Evolutionary conservation across 2,797 vertebrate species (phyloP), one percentile per base, ranked within the genome.

Genomic region (Moxostoma hubbsi): DNA sequence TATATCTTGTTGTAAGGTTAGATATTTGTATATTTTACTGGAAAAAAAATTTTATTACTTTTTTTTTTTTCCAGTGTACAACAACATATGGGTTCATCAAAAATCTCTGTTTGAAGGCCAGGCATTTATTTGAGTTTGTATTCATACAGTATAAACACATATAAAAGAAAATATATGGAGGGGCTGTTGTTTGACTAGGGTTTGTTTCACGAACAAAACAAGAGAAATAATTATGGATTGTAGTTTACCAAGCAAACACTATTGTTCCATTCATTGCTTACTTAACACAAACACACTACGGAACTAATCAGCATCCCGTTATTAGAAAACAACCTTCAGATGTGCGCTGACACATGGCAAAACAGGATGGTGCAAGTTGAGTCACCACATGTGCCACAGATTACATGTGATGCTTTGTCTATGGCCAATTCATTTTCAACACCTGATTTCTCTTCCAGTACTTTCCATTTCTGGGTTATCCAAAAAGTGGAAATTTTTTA

Each of bases 401-500:
- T 46, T 11, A 53, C 59, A 63, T 54, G 51, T 55, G 15, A 55
- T 65, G 58, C 62, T 77, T 77, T 63, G 50, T 78, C 75, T 78
- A 54, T 43, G 9, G 10, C 8, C 47, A 16, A 69, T 69, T 58
- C 65, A 53, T 77, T 68, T 68, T 62, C 67, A 77, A 69, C 9
- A 9, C 49, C 49, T 1, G 10, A 71, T 51, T 72, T 45, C 43
- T 45, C 55, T 72, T n/a, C 51, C 45, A 64, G 57, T 36, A 55
- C 15, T 71, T 71, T 71, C 57, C 53, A 50, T 72, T 72, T 73
- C 61, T 15, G 15, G 59, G 16, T 65, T 46, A 64, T 72, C 61
- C 63, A 73, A 51, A 79, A 65, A 79, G 45, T 51, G 57, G 51
- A 51, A 79, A 65, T 65, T 73, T 36, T 64, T 58, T 45, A 65